phyloP scores from a whole-genome alignment of 2,888 invertebrate species.

The Andrena flavipes region DNA sequence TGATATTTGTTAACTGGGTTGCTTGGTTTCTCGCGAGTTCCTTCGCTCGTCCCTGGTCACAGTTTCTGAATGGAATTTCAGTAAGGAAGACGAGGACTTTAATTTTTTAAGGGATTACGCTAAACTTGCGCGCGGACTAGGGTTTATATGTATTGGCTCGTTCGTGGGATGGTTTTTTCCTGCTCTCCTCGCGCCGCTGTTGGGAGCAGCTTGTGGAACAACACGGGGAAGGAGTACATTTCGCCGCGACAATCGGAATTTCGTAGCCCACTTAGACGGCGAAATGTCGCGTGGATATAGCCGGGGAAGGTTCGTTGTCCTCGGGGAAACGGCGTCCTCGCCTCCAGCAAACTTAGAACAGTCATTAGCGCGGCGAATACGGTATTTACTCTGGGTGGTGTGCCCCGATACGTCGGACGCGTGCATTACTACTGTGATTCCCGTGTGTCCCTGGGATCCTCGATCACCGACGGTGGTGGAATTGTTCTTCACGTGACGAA shows the following conservation, averaged over 20 bases:
- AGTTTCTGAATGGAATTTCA: no score
- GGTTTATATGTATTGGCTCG: no score
- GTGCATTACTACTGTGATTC: slow-evolving; percentile 32
- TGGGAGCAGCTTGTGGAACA: slow-evolving; percentile 1
- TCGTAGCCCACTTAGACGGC: slow-evolving; percentile 36
- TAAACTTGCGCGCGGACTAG: no score
- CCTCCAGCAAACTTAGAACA: slow-evolving; percentile 78
- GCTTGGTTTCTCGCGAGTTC: no score
- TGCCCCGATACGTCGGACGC: slow-evolving; percentile 21
- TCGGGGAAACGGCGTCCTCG: slow-evolving; percentile 64
- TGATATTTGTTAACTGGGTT: not conserved
- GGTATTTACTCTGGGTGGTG: slow-evolving; percentile 69
- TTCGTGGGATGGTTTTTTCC: no score
- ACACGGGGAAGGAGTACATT: slow-evolving; percentile 14
- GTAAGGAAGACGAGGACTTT: no score
- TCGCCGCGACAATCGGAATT: slow-evolving; percentile 41
- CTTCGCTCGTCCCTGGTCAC: no score
- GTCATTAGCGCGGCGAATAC: slow-evolving; percentile 76
- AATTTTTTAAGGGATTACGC: no score
- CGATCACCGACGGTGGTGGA: slow-evolving; percentile 9
- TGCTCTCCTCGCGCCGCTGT: not conserved
- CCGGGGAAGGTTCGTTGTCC: slow-evolving; percentile 73
- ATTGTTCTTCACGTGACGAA: slow-evolving; percentile 20
- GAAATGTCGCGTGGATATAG: slow-evolving; percentile 50
- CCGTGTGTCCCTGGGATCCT: not conserved